Base-by-base conservation (phyloP, 35 echinoderm and acorn worm species). In the Chiridota heheva region DNA sequence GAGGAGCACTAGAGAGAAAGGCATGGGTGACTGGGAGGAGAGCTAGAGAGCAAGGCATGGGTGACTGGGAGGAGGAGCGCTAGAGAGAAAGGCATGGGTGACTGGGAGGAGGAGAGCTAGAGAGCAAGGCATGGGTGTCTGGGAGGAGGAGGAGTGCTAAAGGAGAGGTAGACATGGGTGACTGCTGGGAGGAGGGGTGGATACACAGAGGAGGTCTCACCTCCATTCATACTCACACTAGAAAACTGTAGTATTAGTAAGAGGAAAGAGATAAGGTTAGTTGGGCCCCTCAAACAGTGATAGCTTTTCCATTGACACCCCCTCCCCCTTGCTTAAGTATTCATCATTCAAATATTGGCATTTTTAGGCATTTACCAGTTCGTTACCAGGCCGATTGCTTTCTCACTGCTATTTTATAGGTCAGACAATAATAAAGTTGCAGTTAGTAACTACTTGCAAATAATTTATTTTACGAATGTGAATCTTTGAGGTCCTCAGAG, bases 201-300 rank as follows among this genome's bases (percentile, higher is more conserved):
- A 67, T 26, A 74, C 75, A 60, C 38, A 17, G 27, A 78, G 58
- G 75, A 78, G 75, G 75, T 62, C 90, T 93, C 90, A 93, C 90
- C 90, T 93, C 90, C 90, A 44, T 93, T 93, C 59, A 93, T 80
- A 93, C 90, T 93, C 90, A 93, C 85, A 93, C 87, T 88, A 65
- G 90, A 87, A 76, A 88, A 93, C 90, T 93, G 72, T 60, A 63
- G 53, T 40, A 59, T 27, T 70, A 36, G 39, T 68, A 81, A 61
- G 39, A 71, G 1, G 38, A 31, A 47, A 82, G 42, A 70, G 48
- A 40, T 47, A n/a, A 35, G 40, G 36, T 42, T 13, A 80, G 63
- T 39, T 3, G 18, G 12, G 20, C n/a, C 24, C 13, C 17, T 73
- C 17, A 24, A 24, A 3, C 15, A 8, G 4, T 16, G n/a, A 4